phyloP scores from a whole-genome alignment of 2,113 vertebrate genomes.

The Campylomormyrus numenius region DNA sequence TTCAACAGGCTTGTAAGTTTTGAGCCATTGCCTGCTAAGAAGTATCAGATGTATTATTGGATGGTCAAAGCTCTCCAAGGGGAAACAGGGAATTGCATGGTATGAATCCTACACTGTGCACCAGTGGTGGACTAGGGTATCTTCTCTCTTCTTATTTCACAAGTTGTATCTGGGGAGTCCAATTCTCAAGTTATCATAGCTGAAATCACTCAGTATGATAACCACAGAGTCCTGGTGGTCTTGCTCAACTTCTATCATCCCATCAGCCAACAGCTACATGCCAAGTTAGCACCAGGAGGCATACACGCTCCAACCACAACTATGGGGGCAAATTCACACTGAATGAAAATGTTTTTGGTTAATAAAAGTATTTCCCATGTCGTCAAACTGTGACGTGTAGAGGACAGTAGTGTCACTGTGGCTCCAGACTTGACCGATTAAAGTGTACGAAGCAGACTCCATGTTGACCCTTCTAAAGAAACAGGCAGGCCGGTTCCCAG shows the following conservation, averaged over 20 bases:
- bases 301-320: background rate
- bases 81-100: background rate
- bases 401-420: background rate
- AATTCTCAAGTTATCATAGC: background rate
- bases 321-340: background rate
- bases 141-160: background rate
- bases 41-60: background rate
- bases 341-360: background rate
- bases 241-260: background rate
- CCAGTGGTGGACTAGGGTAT: background rate
- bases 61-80: background rate
- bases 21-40: background rate
- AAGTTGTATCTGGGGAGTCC: background rate
- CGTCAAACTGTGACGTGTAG: background rate
- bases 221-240: background rate
- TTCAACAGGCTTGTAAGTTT: background rate
- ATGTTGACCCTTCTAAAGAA: background rate
- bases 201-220: background rate
- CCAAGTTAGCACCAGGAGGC: background rate
- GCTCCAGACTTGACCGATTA: background rate
- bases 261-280: background rate
- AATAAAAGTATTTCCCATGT: background rate
- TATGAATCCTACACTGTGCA: background rate
- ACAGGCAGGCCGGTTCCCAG: background rate
- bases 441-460: background rate